phyloP scores from a whole-genome alignment of 1,140 invertebrate genomes.

The Drepana arcuata region DNA sequence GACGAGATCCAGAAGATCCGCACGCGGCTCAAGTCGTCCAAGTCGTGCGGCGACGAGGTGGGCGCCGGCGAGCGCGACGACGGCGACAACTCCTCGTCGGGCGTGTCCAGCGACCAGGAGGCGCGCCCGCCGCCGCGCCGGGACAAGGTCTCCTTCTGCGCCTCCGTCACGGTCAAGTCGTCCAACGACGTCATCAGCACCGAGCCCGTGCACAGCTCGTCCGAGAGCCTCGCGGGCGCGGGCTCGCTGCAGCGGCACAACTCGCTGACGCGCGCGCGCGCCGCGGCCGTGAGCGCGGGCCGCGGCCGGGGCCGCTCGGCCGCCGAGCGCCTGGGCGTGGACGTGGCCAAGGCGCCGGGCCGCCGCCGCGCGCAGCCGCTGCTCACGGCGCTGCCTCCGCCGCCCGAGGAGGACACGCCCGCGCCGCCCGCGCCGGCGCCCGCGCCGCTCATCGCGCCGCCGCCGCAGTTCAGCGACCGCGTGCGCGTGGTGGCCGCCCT shows the following conservation, averaged over 20 bases:
- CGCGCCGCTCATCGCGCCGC: slow-evolving; percentile 75
- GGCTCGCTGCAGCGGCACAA: slow-evolving; percentile 71
- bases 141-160: slow-evolving; percentile 69
- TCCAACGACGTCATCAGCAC: slow-evolving; percentile 70
- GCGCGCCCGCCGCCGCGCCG: slow-evolving; percentile 39
- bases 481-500: slow-evolving; percentile 86
- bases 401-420: slow-evolving; percentile 85
- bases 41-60: slow-evolving; percentile 88
- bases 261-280: slow-evolving; percentile 73
- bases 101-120: slow-evolving; percentile 89
- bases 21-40: slow-evolving; percentile 86
- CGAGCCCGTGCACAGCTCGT: slow-evolving; percentile 64
- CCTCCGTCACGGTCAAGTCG: slow-evolving; percentile 66
- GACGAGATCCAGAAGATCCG: slow-evolving; percentile 90
- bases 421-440: slow-evolving; percentile 57
- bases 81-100: slow-evolving; percentile 89
- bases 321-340: slow-evolving; percentile 61
- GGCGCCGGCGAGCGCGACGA: slow-evolving; percentile 78
- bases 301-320: slow-evolving; percentile 44
- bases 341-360: slow-evolving; percentile 44
- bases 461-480: slow-evolving; percentile 81
- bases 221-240: slow-evolving; percentile 45
- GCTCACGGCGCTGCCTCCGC: slow-evolving; percentile 84
- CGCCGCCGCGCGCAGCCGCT: slow-evolving; percentile 76
- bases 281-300: slow-evolving; percentile 58